Percentiles rank a stretch among this genome's conserved stretches.
Conservation (phyloP, 1,140 invertebrate species). For the Diploscapter pachys region DNA sequence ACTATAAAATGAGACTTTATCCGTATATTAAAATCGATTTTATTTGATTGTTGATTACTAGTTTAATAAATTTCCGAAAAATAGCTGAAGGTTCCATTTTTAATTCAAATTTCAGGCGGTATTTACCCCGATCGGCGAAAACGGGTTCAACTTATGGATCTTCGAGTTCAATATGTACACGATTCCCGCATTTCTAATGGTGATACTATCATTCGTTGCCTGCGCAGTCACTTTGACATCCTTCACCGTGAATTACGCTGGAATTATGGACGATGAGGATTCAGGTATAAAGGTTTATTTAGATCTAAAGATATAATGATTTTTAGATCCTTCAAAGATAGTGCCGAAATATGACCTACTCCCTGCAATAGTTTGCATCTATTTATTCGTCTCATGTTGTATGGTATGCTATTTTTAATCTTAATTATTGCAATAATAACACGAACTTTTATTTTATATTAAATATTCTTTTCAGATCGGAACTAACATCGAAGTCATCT, state of each 20-base stretch:
- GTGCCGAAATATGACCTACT: slow-evolving; percentile 33
- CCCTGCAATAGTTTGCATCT: slow-evolving; percentile 34
- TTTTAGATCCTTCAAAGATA: slow-evolving; percentile 12
- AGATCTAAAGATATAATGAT: neutral
- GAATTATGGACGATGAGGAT: slow-evolving; percentile 37
- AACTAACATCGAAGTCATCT: slow-evolving; percentile 41
- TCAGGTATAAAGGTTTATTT: slow-evolving; percentile 18
- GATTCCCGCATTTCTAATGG: slow-evolving; percentile 37
- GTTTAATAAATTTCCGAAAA: neutral
- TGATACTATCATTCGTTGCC: slow-evolving; percentile 24
- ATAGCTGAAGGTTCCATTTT: neutral
- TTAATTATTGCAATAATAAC: too few species aligned
- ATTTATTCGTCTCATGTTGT: slow-evolving; percentile 26
- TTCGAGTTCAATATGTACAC: slow-evolving; percentile 40
- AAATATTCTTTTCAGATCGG: neutral
- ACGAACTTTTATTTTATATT: too few species aligned
- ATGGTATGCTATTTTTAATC: neutral
- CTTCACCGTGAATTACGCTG: slow-evolving; percentile 39
- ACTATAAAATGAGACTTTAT: neutral
- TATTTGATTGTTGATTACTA: neutral
- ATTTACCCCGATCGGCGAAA: slow-evolving; percentile 37
- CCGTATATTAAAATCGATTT: neutral
- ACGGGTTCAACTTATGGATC: slow-evolving; percentile 10
- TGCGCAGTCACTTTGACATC: slow-evolving; percentile 24
- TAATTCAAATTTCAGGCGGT: slow-evolving; percentile 17